Conservation (phyloP, 2,113 vertebrate genomes). For the Campylomormyrus tamandua region DNA sequence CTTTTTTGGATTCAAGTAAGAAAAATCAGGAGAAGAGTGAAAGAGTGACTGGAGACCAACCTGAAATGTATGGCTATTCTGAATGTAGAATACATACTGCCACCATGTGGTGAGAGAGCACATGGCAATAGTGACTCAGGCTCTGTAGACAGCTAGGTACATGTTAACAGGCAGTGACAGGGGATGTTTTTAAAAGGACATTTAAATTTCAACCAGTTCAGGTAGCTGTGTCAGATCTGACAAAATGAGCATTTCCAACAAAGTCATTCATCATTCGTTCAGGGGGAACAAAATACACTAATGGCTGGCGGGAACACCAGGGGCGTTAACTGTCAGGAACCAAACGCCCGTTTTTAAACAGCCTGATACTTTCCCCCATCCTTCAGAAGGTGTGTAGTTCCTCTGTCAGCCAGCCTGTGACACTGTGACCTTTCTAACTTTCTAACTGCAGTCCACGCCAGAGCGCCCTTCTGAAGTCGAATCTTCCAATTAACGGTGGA, state of each 20-base stretch:
- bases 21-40: not conserved
- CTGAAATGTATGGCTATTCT: slow-evolving; percentile 25
- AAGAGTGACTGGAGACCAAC: slow-evolving; percentile 8
- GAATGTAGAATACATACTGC: slow-evolving; percentile 13
- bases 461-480: not conserved
- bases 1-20: not conserved
- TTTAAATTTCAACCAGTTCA: slow-evolving; percentile 8
- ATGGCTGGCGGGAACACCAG: no score
- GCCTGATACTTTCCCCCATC: not conserved
- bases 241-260: not conserved
- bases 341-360: not conserved
- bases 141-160: not conserved
- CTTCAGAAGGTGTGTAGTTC: not conserved
- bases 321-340: not conserved
- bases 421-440: not conserved
- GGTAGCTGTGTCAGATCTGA: not conserved
- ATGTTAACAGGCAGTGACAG: not conserved
- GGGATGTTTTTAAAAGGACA: not conserved
- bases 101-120: slow-evolving; percentile 18
- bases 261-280: not conserved
- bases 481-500: not conserved
- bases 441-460: not conserved
- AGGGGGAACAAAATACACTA: not conserved
- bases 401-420: not conserved
- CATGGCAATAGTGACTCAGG: not conserved